Evolutionary conservation across 2,797 vertebrate species (phyloP), one percentile per base, ranked within the genome.

Genomic region (Forpus xanthops): DNA sequence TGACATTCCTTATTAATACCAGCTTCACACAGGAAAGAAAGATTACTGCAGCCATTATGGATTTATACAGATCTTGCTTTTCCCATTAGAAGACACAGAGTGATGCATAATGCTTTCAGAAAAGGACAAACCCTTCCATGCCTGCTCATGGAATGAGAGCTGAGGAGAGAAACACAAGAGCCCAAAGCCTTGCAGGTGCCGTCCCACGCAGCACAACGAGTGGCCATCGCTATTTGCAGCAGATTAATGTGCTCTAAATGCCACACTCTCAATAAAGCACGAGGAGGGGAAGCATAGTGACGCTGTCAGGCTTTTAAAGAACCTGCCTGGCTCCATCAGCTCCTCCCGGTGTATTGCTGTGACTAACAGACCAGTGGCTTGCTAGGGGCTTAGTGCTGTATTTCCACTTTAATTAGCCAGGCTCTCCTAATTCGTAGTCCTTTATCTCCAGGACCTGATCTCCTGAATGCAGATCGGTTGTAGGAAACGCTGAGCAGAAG

Each of bases 1-100:
- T 96, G 96, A 96, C 95, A 93, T 64, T 64, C 87, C 92, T 93
- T 92, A 96, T 96, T 97, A 97, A 95, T 93, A 94, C 68, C 91
- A 93, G 93, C 78, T 85, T 87, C 60, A 75, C 89, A 53, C 0
- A 0, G 89, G 72, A 74, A 60, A 93, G 95, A 93, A 71, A 89
- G 91, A 95, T 95, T 62, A 79, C 75, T 52, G 88, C 61, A 94
- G 81, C 78, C 71, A 58, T 89, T 91, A 90, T 27, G 85, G 79
- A 91, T 93, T 93, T 87, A 89, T 31, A 73, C n/a, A 56, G 80
- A 64, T 74, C 75, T 56, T 44, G 78, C 71, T 73, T 89, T 72
- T 83, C 75, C 84, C n/a, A 12, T 72, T 39, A 74, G 65, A 12
- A 68, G 89, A 58, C 64, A 62, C 0, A 0, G 27, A 45, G 72